These are phyloP conservation scores for Symphodus melops DNA, from an alignment of 2,113 vertebrate species.

Conservation along the genomic window DNA sequence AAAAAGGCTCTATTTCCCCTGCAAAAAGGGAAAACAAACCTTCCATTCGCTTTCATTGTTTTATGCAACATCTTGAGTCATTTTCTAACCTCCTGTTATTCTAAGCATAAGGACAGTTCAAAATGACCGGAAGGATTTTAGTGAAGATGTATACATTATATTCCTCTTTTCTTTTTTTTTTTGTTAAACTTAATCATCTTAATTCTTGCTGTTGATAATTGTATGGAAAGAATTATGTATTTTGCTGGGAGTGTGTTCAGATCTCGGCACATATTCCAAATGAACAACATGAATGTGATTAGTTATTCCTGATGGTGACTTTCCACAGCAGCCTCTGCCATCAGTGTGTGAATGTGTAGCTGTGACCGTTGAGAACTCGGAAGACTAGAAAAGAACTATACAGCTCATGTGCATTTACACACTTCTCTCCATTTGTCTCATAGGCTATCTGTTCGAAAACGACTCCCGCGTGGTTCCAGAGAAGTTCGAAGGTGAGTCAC, in stretches of 20 bases:
- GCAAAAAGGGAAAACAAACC: slow-evolving; percentile 68
- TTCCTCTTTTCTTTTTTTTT: too few species aligned
- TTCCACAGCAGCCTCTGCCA: too few species aligned
- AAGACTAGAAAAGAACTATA: too few species aligned
- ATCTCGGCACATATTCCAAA: slow-evolving; percentile 30
- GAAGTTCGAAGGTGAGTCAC: slow-evolving; percentile 92
- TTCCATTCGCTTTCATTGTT: slow-evolving; percentile 67
- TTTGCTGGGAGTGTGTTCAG: slow-evolving; percentile 26
- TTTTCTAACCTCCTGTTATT: slow-evolving; percentile 21
- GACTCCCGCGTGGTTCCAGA: slow-evolving; percentile 96
- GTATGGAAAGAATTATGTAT: slow-evolving; percentile 21
- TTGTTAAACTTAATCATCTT: too few species aligned
- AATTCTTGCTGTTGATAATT: neutral
- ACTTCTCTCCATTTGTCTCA: slow-evolving; percentile 43
- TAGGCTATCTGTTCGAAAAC: slow-evolving; percentile 94
- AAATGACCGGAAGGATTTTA: neutral
- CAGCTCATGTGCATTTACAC: neutral
- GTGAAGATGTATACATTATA: too few species aligned
- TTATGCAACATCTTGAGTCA: slow-evolving; percentile 58
- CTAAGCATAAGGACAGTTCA: neutral
- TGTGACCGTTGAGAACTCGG: too few species aligned
- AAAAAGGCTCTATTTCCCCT: slow-evolving; percentile 54
- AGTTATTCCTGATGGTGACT: too few species aligned
- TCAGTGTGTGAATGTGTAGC: too few species aligned
- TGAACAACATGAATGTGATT: neutral